Base-by-base conservation (phyloP, 2,113 vertebrate genomes). In the Ramphastos sulfuratus region DNA sequence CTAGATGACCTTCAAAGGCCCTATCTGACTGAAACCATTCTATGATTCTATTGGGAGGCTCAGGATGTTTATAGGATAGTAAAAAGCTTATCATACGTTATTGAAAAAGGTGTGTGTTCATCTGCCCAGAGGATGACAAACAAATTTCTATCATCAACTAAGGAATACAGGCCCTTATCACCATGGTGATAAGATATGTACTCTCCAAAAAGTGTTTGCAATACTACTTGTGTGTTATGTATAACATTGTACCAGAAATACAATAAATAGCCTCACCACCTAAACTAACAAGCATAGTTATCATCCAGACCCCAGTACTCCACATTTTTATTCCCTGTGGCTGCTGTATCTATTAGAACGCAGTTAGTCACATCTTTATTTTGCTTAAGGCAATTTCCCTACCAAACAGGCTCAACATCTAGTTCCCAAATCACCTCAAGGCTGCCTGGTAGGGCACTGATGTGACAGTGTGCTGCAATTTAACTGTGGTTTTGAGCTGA, bases 21-120 rank as follows among this genome's bases (percentile, higher is more conserved):
- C 30, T 13, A 59, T 33, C 52, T 48, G 24, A 50, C 17, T 3
- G 1, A 56, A 80, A 12, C 7, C 6, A 4, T 15, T n/a, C 58
- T 10, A 10, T 28, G 23, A 23, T 20, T 27, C 37, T 25, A 1
- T 4, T 20, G 64, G n/a, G 78, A 72, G 7, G 35, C 11, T 46
- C 28, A 65, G 15, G 50, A 24, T 1, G 0, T 44, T 23, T n/a
- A 11, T 0, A 30, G 44, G n/a, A 46, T n/a, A 17, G 60, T 14
- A 28, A 39, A 61, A 13, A 88, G 23, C 16, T 81, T 23, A 3
- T 30, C 0, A 0, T 65, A 82, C 50, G 1, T 73, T 12, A 15
- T 0, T 58, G 54, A n/a, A 17, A 61, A 61, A 44, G 33, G n/a
- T 5, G 28, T 30, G 25, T 21, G 25, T 44, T 75, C 87, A 69